These are phyloP conservation scores for Nephrotoma flavescens DNA, from an alignment of 2,888 invertebrate species.

Conservation along the genomic window DNA sequence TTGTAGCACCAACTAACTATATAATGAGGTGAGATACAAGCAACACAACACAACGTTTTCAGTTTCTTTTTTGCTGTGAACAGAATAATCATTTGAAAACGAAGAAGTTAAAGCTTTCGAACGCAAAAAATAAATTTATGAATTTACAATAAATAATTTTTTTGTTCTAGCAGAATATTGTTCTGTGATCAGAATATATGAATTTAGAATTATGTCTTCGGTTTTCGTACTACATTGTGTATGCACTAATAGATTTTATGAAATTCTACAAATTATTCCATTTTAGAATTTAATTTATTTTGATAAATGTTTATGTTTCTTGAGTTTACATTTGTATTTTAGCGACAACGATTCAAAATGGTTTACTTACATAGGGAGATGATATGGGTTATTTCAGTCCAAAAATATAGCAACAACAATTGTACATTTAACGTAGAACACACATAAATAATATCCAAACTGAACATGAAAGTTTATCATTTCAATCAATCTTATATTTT, in stretches of 20 bases:
- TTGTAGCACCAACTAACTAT: neutral
- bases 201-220: neutral
- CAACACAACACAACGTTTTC: neutral
- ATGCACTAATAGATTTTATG: neutral
- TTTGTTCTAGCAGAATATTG: neutral
- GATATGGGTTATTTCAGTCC: neutral
- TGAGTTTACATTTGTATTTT: neutral
- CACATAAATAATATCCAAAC: neutral
- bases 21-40: neutral
- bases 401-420: neutral
- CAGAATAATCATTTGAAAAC: neutral
- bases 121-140: neutral
- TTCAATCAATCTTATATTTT: neutral
- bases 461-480: neutral
- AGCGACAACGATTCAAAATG: neutral
- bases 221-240: neutral
- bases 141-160: neutral
- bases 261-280: neutral
- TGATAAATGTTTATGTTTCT: neutral
- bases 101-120: neutral
- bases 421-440: neutral
- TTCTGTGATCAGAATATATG: neutral
- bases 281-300: neutral
- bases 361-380: neutral
- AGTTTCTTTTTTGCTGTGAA: neutral